These are phyloP conservation scores for Pocota personata DNA, from an alignment of 2,888 invertebrate species.

Conservation along the genomic window DNA sequence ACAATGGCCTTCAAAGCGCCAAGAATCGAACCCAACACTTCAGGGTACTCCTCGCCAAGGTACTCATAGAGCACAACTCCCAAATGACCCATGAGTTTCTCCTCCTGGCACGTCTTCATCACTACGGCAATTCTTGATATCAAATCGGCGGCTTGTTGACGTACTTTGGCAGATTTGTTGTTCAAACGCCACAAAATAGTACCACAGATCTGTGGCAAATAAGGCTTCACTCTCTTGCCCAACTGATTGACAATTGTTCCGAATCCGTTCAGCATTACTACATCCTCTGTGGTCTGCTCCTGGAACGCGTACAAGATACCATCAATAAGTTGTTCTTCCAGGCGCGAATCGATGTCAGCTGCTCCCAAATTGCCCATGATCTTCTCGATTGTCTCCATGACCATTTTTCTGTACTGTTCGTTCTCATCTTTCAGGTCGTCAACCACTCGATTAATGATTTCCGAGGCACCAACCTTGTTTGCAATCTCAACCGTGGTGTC, in stretches of 20 bases:
- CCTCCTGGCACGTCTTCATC: conserved; percentile 99
- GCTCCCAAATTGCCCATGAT: conserved; percentile 99
- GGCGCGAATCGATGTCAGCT: conserved; percentile 97
- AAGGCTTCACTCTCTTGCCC: conserved; percentile 98
- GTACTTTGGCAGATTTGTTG: conserved; percentile 99
- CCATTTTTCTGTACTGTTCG: conserved; percentile 99
- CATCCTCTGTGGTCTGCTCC: conserved; percentile 99
- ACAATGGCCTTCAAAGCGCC: conserved; percentile 99
- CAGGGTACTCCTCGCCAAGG: conserved; percentile 99
- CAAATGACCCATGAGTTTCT: conserved; percentile 99
- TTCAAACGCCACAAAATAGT: conserved; percentile 99
- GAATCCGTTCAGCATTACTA: conserved; percentile 99
- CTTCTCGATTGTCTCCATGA: conserved; percentile 99
- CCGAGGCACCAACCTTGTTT: conserved; percentile 99
- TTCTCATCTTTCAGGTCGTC: conserved; percentile 99
- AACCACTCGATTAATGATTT: conserved; percentile 98
- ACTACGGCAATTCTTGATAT: conserved; percentile 99
- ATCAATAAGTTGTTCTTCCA: conserved; percentile 99
- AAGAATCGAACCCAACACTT: conserved; percentile 98
- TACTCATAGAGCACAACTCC: conserved; percentile 99
- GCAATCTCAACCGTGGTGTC: conserved; percentile 99
- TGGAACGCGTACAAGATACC: conserved; percentile 99
- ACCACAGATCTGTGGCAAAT: conserved; percentile 99
- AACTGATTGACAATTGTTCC: conserved; percentile 99
- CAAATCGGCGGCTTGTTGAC: conserved; percentile 99